phyloP scores from a whole-genome alignment of 2,113 vertebrate genomes.

The Mugil cephalus region DNA sequence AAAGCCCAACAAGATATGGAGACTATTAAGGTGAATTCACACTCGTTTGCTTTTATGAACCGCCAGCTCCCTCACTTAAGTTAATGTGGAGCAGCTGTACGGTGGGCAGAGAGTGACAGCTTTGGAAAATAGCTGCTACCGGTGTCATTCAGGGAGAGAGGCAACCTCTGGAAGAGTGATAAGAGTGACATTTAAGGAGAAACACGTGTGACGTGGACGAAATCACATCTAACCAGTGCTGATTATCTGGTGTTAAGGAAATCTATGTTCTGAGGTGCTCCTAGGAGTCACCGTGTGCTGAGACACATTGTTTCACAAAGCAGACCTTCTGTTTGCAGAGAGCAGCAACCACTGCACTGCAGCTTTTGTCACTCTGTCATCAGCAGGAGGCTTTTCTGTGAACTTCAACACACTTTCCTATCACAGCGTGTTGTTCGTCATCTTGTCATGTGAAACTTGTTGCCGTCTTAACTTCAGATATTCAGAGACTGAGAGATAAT shows the following conservation, averaged over 20 bases:
- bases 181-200: neutral
- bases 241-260: no score
- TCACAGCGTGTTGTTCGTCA: slow-evolving; percentile 52
- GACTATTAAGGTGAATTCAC: slow-evolving; percentile 52
- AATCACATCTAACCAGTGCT: neutral
- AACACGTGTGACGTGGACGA: neutral
- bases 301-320: neutral
- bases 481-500: neutral
- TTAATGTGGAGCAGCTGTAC: slow-evolving; percentile 62
- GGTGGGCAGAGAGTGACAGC: slow-evolving; percentile 48
- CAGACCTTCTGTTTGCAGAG: slow-evolving; percentile 8
- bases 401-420: slow-evolving; percentile 7
- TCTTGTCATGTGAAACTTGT: slow-evolving; percentile 22
- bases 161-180: slow-evolving; percentile 1
- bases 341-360: neutral
- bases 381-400: neutral
- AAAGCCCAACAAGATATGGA: slow-evolving; percentile 40
- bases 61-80: slow-evolving; percentile 32
- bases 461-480: slow-evolving; percentile 24
- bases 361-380: neutral
- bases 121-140: slow-evolving; percentile 37
- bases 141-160: slow-evolving; percentile 30
- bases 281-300: neutral
- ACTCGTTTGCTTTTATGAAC: slow-evolving; percentile 47
- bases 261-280: neutral